phyloP scores from a whole-genome alignment of 1,140 invertebrate species.

The Heliothis subflexa region DNA sequence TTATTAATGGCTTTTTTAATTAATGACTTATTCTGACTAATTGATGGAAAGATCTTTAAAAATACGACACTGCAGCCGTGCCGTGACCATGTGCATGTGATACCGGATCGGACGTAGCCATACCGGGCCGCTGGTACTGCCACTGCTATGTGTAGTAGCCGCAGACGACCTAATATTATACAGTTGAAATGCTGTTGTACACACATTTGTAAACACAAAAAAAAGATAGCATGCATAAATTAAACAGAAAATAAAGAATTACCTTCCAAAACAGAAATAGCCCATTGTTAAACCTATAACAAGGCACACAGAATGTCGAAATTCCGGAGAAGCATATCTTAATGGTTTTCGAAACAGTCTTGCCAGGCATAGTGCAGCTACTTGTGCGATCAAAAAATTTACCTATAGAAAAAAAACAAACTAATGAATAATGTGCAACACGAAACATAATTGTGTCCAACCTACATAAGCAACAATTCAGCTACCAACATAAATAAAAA shows the following conservation, averaged over 20 bases:
- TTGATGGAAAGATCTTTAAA: too few species aligned
- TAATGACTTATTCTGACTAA: too few species aligned
- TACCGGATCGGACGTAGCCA: too few species aligned
- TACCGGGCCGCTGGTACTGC: too few species aligned
- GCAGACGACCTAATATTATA: too few species aligned
- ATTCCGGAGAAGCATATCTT: conserved; percentile 89
- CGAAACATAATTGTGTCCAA: conserved; percentile 42
- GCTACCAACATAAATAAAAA: too few species aligned
- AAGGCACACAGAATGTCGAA: conserved; percentile 92
- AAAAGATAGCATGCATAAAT: conserved; percentile 35
- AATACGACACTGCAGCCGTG: too few species aligned
- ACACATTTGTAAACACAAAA: neutral
- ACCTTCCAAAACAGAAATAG: conserved; percentile 96
- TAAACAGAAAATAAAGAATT: conserved; percentile 66
- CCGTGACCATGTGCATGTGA: too few species aligned
- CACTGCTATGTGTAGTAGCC: too few species aligned
- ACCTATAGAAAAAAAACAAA: conserved; percentile 88
- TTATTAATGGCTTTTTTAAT: too few species aligned
- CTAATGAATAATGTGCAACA: conserved; percentile 61
- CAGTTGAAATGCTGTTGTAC: too few species aligned
- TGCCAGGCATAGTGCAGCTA: conserved; percentile 91
- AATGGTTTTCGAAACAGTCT: conserved; percentile 91
- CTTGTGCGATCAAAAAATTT: conserved; percentile 94
- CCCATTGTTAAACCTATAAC: conserved; percentile 91
- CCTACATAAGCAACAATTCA: conserved; percentile 18